Percentiles rank a stretch among this genome's conserved stretches.
Evolutionary conservation across 2,113 vertebrate species (phyloP).

Genomic region (Glaucidium brasilianum): DNA sequence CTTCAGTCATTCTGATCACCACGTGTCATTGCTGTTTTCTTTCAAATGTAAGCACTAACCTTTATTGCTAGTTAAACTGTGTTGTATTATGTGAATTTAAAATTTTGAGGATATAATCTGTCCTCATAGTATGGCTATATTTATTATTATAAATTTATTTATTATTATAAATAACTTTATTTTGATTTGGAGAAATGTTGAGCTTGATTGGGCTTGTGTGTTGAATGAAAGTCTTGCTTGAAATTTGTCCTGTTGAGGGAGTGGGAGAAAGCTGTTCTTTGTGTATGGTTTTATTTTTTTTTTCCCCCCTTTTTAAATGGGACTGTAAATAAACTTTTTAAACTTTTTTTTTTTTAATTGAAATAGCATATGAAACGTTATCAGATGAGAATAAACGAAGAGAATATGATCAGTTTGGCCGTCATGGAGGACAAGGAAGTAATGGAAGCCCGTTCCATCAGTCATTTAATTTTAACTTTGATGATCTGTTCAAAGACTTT

Average conservation of each 20-base stretch:
- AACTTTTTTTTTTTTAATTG: neutral
- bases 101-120: neutral
- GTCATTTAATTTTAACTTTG: constrained; percentile 91
- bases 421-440: constrained; percentile 64
- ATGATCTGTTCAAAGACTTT: constrained; percentile 93
- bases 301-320: neutral
- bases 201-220: neutral
- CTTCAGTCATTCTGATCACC: neutral
- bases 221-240: neutral
- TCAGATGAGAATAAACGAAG: constrained; percentile 87
- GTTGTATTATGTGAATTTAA: neutral
- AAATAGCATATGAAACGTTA: constrained; percentile 89
- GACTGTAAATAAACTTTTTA: neutral
- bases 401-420: constrained; percentile 89
- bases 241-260: neutral
- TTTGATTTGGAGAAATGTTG: neutral
- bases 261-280: neutral
- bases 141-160: neutral
- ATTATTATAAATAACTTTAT: neutral
- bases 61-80: neutral
- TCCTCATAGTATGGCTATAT: neutral
- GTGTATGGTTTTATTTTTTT: neutral
- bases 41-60: neutral
- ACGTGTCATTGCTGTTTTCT: neutral
- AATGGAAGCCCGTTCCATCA: constrained; percentile 79